These are phyloP conservation scores for Aphrocallistes beatrix DNA, from an alignment of 37 sponge, comb jelly and placozoan species.

Conservation along the genomic window DNA sequence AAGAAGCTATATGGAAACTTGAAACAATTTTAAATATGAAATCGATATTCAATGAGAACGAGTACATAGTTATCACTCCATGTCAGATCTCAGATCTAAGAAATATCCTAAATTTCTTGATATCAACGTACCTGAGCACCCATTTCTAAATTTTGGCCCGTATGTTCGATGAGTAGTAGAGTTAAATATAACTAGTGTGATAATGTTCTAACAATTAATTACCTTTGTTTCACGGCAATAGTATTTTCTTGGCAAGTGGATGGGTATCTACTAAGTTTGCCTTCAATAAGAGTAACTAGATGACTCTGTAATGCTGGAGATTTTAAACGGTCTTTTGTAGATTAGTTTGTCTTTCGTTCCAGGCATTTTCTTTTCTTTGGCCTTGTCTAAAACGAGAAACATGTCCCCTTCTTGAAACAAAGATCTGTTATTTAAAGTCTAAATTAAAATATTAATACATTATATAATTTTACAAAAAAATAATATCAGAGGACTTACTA, in stretches of 20 bases:
- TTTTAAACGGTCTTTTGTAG: not conserved
- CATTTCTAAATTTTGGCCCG: no score
- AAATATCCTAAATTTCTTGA: no score
- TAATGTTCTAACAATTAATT: not conserved
- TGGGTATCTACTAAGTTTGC: not conserved
- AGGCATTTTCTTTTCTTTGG: constrained; percentile 1
- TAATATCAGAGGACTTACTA: not conserved
- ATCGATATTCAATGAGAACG: no score
- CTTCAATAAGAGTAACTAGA: not conserved
- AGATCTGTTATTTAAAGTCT: not conserved
- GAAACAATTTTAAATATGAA: no score
- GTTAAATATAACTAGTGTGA: no score
- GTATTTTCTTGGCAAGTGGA: constrained; percentile 15
- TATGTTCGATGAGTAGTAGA: no score
- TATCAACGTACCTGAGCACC: no score
- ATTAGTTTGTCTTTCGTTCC: constrained; percentile 3
- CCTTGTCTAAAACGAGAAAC: not conserved
- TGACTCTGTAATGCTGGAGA: not conserved
- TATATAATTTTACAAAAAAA: not conserved
- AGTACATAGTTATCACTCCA: no score
- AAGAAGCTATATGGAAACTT: no score
- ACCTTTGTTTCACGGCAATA: constrained; percentile 3
- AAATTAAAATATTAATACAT: no score
- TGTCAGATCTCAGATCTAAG: no score
- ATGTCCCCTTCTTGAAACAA: constrained; percentile 2